These are phyloP conservation scores for Phyto melanocephala DNA, from an alignment of 2,888 invertebrate species.

Conservation along the genomic window DNA sequence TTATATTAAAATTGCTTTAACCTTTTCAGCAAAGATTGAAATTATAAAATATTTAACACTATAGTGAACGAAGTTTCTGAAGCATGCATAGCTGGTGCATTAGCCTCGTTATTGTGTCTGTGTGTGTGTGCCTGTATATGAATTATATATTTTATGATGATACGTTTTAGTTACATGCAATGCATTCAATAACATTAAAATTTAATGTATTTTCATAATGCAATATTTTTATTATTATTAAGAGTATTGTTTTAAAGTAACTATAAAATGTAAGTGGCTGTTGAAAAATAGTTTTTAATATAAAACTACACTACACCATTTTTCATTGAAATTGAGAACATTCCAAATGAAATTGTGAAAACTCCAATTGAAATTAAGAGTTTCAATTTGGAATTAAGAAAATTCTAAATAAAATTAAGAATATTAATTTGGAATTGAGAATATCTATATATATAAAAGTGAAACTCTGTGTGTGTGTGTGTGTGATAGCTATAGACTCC, in stretches of 20 bases:
- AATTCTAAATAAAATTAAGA: too few relatives aligned
- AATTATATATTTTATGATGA: slow-evolving; percentile 37
- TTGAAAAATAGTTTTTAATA: not conserved
- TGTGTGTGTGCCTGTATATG: too few relatives aligned
- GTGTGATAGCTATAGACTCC: too few relatives aligned
- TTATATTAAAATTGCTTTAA: too few relatives aligned
- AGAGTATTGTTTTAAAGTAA: slow-evolving; percentile 21
- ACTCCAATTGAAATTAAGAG: too few relatives aligned
- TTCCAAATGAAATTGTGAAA: not conserved
- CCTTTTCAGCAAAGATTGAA: too few relatives aligned
- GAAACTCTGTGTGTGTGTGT: too few relatives aligned
- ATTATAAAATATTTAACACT: too few relatives aligned
- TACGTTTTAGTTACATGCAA: slow-evolving; percentile 16
- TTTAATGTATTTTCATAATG: slow-evolving; percentile 53
- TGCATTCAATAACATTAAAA: slow-evolving; percentile 52
- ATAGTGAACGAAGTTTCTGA: too few relatives aligned
- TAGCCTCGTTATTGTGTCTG: not conserved
- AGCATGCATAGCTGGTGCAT: not conserved
- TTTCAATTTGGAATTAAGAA: too few relatives aligned
- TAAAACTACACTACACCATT: not conserved
- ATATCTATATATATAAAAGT: too few relatives aligned
- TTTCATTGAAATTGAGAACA: not conserved
- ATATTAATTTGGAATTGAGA: too few relatives aligned
- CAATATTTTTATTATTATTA: slow-evolving; percentile 19
- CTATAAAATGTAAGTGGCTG: slow-evolving; percentile 10